These are phyloP conservation scores for Oxyruncus cristatus DNA, from an alignment of 2,113 vertebrate species.

Conservation along the genomic window DNA sequence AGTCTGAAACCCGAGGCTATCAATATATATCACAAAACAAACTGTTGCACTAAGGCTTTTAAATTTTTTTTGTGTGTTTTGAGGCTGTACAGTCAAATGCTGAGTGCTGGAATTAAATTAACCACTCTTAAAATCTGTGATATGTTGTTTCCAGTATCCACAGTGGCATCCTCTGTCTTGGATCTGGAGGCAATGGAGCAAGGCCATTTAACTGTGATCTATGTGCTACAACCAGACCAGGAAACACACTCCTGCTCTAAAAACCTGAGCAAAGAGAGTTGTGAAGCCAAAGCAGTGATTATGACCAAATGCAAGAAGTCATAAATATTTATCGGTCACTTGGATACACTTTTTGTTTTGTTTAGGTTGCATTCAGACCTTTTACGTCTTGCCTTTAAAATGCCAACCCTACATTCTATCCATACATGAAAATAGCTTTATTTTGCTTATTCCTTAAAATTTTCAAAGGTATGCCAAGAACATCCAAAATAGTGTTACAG, in stretches of 20 bases:
- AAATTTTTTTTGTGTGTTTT: neutral
- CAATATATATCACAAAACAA: neutral
- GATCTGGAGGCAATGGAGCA: neutral
- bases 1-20: neutral
- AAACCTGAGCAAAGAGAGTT: neutral
- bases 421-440: neutral
- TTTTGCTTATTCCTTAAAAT: neutral
- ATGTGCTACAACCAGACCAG: neutral
- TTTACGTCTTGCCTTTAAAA: neutral
- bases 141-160: neutral
- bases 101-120: neutral
- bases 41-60: neutral
- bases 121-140: neutral
- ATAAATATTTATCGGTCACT: constrained; percentile 41
- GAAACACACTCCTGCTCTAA: neutral
- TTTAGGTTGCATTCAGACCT: neutral
- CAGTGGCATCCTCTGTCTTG: neutral
- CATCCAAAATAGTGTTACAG: neutral
- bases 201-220: neutral
- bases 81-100: neutral
- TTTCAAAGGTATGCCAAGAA: neutral
- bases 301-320: neutral
- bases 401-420: neutral
- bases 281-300: neutral
- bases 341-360: constrained; percentile 42